These are phyloP conservation scores for Trichogramma dendrolimi DNA, from an alignment of 2,888 invertebrate genomes.

Conservation along the genomic window DNA sequence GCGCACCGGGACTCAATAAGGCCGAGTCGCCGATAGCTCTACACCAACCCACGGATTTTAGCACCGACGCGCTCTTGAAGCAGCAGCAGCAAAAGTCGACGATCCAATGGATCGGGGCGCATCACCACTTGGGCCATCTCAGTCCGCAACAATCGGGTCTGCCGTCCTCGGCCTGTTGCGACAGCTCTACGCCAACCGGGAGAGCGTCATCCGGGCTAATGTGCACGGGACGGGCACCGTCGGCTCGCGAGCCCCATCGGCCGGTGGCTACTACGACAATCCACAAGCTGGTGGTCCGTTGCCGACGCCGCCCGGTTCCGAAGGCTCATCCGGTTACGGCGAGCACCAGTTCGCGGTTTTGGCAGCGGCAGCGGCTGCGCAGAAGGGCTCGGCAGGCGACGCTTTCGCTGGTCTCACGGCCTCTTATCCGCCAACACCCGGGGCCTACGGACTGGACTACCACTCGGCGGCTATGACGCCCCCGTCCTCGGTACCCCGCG, in stretches of 20 bases:
- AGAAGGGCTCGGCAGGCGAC: constrained; percentile 51
- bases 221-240: constrained; percentile 59
- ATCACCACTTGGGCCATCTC: constrained; percentile 61
- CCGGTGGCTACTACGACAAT: constrained; percentile 45
- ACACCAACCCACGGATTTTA: constrained; percentile 82
- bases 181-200: constrained; percentile 85
- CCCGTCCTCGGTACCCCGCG: constrained; percentile 92
- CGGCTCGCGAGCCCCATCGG: constrained; percentile 40
- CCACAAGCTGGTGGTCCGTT: constrained; percentile 59
- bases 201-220: constrained; percentile 91
- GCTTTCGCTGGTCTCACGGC: constrained; percentile 61
- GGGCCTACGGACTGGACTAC: constrained; percentile 71
- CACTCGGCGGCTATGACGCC: constrained; percentile 90
- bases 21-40: constrained; percentile 54
- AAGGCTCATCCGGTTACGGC: constrained; percentile 70
- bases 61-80: constrained; percentile 77
- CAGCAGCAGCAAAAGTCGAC: constrained; percentile 75
- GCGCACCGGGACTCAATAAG: constrained; percentile 55
- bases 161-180: constrained; percentile 88
- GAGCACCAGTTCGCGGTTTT: constrained; percentile 60
- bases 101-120: constrained; percentile 91
- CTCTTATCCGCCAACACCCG: constrained; percentile 55
- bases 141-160: constrained; percentile 63
- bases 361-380: constrained; percentile 33
- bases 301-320: constrained; percentile 87